Percentiles rank a stretch among this genome's conserved stretches.
Conservation (phyloP, 2,888 invertebrate species). For the Cerastis leucographa region DNA sequence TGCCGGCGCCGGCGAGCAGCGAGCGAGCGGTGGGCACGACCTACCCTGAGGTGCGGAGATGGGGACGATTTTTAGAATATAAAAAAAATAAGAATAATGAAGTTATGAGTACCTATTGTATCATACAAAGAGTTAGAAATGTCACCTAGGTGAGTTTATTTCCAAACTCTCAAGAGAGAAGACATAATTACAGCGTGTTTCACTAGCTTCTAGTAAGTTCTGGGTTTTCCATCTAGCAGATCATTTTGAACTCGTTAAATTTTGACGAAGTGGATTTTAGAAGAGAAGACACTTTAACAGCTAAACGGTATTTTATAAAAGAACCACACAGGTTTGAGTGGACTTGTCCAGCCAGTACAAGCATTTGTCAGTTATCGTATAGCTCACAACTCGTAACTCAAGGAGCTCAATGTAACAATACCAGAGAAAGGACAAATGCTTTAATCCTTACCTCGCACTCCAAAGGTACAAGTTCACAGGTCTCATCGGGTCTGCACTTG, state of each 20-base stretch:
- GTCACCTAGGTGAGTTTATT: too few relatives aligned
- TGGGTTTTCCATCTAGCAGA: background rate
- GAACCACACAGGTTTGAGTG: too few relatives aligned
- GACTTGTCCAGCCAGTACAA: too few relatives aligned
- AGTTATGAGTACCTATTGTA: too few relatives aligned
- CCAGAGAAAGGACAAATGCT: too few relatives aligned
- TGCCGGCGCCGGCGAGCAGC: conserved; percentile 92
- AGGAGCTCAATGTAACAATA: too few relatives aligned
- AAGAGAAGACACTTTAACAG: background rate
- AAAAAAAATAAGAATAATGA: too few relatives aligned
- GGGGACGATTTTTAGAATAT: background rate
- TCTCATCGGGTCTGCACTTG: conserved; percentile 92
- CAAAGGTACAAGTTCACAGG: conserved; percentile 85
- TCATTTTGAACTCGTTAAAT: background rate
- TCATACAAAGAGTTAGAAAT: too few relatives aligned
- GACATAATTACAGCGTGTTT: background rate
- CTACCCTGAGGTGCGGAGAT: conserved; percentile 80
- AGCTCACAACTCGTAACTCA: too few relatives aligned
- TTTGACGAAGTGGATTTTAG: background rate
- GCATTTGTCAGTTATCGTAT: too few relatives aligned
- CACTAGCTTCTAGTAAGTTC: background rate
- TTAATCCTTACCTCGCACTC: conserved; percentile 83
- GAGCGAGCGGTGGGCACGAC: conserved; percentile 94
- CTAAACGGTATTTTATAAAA: too few relatives aligned
- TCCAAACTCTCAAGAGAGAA: too few relatives aligned